Evolutionary conservation across 2,113 vertebrate species (phyloP), one percentile per base, ranked within the genome.

Genomic region (Mola mola): DNA sequence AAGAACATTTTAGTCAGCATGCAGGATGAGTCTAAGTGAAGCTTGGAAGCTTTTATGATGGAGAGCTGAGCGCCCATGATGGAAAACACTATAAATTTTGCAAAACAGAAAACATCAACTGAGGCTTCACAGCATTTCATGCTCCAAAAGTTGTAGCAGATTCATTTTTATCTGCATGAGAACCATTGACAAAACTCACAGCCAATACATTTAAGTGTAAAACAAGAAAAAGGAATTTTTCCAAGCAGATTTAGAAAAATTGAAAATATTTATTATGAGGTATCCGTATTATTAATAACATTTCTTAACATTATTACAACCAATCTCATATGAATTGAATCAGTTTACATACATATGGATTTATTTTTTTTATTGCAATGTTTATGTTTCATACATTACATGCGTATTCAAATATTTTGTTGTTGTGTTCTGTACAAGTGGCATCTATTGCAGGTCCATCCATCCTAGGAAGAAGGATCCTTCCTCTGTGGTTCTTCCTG

Each of bases 41-140:
- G 16, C 20, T 51, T 59, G 62, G 37, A 75, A 19, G 72, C 83
- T 87, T 86, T 86, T 73, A 84, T 61, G 71, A 65, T 11, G 24
- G 24, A 37, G 72, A 46, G 62, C 60, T 50, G 47, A 79, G 62
- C 72, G 70, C 47, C 16, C 4, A 34, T 53, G 77, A 48, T 72
- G 75, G 81, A 79, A 87, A 86, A 83, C 79, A 66, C 34, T 51
- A 86, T 86, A 51, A 86, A 89, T 88, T 70, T 86, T 86, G 75
- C 79, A 90, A 52, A 81, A 78, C 70, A 69, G 50, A 72, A 74
- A 82, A 69, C 74, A 81, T 78, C 53, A 44, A 37, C 21, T 68
- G 71, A 64, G 61, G 47, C 60, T 31, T 67, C 26, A 2, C 42
- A 29, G 51, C 15, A 64, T 72, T 79, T 75, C 74, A 79, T 77